These are phyloP conservation scores for Lepidocolaptes lacrymiger DNA, from an alignment of 2,797 vertebrate species.

Conservation along the genomic window DNA sequence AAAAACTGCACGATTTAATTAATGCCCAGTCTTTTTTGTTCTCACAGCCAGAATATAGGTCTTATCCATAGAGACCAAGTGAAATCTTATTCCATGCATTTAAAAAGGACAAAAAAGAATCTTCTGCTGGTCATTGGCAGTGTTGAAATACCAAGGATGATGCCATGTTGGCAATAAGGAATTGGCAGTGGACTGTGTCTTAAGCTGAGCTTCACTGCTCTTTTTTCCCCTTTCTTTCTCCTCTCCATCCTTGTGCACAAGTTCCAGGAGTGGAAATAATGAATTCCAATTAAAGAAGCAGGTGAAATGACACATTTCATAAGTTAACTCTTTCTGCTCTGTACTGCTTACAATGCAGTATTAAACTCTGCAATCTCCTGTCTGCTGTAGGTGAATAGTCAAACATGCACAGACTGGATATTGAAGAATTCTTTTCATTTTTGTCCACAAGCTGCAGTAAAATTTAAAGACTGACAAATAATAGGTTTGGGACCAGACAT, in stretches of 20 bases:
- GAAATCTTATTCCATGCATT: not conserved
- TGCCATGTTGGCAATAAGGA: not conserved
- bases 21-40: conserved; percentile 6
- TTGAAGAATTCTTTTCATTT: conserved; percentile 11
- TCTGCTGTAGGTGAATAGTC: not conserved
- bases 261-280: conserved; percentile 30
- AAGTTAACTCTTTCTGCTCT: conserved; percentile 29
- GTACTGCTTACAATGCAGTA: not conserved
- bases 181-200: not conserved
- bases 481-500: not conserved
- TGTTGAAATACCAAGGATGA: not conserved
- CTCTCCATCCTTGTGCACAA: not conserved
- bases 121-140: not conserved
- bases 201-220: not conserved
- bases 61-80: not conserved
- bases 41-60: not conserved
- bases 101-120: conserved; percentile 15
- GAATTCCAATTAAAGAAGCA: conserved; percentile 38
- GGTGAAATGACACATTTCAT: not conserved
- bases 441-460: conserved; percentile 8
- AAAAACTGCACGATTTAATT: not conserved
- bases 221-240: not conserved
- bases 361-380: not conserved
- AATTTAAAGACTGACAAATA: conserved; percentile 40
- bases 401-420: not conserved